Evolutionary conservation across 2,113 vertebrate species (phyloP).

Genomic region (Drymodes brunneopygia): DNA sequence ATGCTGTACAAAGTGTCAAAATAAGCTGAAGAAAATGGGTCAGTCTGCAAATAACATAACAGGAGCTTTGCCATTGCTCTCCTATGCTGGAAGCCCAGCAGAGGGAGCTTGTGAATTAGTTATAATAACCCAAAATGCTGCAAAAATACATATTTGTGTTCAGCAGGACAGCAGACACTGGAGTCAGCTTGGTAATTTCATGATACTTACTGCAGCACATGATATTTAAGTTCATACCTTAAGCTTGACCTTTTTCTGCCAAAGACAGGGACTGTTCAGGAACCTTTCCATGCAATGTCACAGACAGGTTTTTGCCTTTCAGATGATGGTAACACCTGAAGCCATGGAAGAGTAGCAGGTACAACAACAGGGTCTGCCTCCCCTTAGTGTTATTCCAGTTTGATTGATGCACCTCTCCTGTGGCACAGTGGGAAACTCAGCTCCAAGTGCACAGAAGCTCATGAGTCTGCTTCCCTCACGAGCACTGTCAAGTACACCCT

Average conservation of each 20-base stretch:
- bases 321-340: neutral
- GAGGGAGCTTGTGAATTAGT: constrained; percentile 66
- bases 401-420: neutral
- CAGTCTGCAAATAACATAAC: neutral
- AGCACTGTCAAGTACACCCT: neutral
- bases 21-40: neutral
- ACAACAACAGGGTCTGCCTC: neutral
- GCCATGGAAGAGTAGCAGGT: neutral
- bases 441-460: neutral
- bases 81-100: constrained; percentile 44
- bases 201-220: neutral
- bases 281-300: neutral
- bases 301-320: neutral
- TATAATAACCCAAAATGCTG: neutral
- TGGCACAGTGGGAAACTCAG: neutral
- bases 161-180: neutral
- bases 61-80: neutral
- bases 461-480: fast-evolving
- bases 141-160: neutral
- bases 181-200: neutral
- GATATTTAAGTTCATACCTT: neutral
- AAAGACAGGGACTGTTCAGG: neutral
- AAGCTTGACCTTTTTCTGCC: neutral
- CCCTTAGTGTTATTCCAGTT: neutral
- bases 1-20: neutral